Evolutionary conservation across 2,113 vertebrate species (phyloP).

Genomic region (Cheirogaleus medius): DNA sequence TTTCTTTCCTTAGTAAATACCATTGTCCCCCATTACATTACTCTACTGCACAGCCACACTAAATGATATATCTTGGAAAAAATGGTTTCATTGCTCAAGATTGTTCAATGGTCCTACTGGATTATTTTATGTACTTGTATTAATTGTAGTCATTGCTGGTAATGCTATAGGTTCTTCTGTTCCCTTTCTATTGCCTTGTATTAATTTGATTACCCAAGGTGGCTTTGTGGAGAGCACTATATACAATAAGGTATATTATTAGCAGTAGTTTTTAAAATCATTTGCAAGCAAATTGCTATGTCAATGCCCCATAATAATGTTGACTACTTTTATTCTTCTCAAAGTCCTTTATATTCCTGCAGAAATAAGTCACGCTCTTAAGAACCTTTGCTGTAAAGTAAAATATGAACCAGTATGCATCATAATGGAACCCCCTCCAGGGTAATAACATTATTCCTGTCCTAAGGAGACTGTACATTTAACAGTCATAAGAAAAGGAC

Average conservation of each 20-base stretch:
- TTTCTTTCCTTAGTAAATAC: neutral
- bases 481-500: conserved; percentile 29
- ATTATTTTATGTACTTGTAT: conserved; percentile 41
- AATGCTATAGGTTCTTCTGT: conserved; percentile 24
- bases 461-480: conserved; percentile 18
- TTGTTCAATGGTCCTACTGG: neutral
- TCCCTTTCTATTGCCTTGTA: conserved; percentile 22
- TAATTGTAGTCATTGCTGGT: conserved; percentile 55
- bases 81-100: neutral
- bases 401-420: conserved; percentile 41
- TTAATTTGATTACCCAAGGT: conserved; percentile 75
- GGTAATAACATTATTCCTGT: conserved; percentile 29
- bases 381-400: conserved; percentile 51
- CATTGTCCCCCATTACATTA: neutral
- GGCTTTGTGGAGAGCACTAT: conserved; percentile 57
- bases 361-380: conserved; percentile 52
- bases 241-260: conserved; percentile 66
- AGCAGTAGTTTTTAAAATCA: conserved; percentile 66
- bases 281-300: conserved; percentile 71
- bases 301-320: conserved; percentile 64
- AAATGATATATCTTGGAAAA: neutral
- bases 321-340: conserved; percentile 66
- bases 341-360: conserved; percentile 56
- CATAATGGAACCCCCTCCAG: conserved; percentile 49
- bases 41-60: neutral